A percentile compares a stretch with the other conserved stretches of the same genome.
These are phyloP conservation scores for Ectemnius cavifrons DNA, from an alignment of 2,888 invertebrate genomes.

Conservation along the genomic window DNA sequence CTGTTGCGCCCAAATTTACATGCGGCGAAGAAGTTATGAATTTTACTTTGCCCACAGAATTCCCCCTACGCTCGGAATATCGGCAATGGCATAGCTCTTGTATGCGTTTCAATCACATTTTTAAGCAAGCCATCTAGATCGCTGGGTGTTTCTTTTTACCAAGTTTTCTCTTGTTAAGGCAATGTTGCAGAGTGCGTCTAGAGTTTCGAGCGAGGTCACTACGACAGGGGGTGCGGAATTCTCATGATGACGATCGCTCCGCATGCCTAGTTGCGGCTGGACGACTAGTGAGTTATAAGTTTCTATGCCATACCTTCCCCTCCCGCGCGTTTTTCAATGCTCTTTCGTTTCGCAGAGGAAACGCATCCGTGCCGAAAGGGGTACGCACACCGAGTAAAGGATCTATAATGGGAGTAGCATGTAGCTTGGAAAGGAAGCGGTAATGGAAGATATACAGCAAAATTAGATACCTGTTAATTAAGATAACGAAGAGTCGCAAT, in stretches of 20 bases:
- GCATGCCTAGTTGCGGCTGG: background rate
- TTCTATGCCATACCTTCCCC: too few relatives aligned
- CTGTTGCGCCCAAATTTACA: slow-evolving; percentile 20
- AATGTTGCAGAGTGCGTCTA: slow-evolving; percentile 17
- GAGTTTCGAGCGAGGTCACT: slow-evolving; percentile 23
- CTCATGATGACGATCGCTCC: background rate
- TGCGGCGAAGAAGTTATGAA: background rate
- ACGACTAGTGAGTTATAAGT: too few relatives aligned
- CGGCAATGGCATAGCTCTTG: slow-evolving; percentile 3
- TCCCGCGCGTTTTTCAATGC: too few relatives aligned
- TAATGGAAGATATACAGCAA: too few relatives aligned
- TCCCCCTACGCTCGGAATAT: slow-evolving; percentile 1
- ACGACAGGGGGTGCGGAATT: slow-evolving; percentile 18
- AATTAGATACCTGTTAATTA: too few relatives aligned
- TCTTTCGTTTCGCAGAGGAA: too few relatives aligned
- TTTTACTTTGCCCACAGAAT: too few relatives aligned
- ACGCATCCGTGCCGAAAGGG: too few relatives aligned
- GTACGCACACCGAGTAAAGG: too few relatives aligned
- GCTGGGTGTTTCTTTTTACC: slow-evolving; percentile 13
- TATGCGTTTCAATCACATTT: slow-evolving; percentile 14
- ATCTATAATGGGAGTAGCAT: too few relatives aligned
- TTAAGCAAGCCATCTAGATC: slow-evolving; percentile 41
- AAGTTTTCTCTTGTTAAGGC: slow-evolving; percentile 19
- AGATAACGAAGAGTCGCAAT: too few relatives aligned
- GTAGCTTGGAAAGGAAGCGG: too few relatives aligned